A percentile compares a stretch with the other conserved stretches of the same genome.
These are phyloP conservation scores for Phainopepla nitens DNA, from an alignment of 2,113 vertebrate genomes.

Conservation along the genomic window DNA sequence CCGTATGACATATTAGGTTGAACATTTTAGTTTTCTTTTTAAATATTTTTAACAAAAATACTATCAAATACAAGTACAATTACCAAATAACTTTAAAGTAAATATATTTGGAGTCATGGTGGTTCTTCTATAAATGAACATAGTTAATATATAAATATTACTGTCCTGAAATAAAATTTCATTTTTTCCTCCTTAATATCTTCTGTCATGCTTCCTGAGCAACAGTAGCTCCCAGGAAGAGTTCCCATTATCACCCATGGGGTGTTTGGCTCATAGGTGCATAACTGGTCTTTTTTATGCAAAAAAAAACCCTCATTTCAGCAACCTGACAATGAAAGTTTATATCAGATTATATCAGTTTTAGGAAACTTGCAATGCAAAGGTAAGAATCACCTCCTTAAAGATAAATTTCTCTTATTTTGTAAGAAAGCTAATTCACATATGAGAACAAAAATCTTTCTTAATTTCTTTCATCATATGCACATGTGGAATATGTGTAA, in stretches of 20 bases:
- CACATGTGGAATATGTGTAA: neutral
- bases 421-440: neutral
- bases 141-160: neutral
- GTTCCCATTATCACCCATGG: neutral
- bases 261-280: neutral
- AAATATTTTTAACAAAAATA: neutral
- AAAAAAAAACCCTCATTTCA: neutral
- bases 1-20: neutral
- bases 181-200: neutral
- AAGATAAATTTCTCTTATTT: neutral
- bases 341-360: neutral
- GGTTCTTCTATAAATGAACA: neutral
- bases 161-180: neutral
- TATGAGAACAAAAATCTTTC: neutral
- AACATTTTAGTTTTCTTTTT: neutral
- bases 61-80: neutral
- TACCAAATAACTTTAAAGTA: neutral
- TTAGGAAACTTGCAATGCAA: neutral
- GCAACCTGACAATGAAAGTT: neutral
- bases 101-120: neutral
- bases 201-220: neutral
- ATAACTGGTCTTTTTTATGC: neutral
- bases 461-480: neutral
- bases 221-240: neutral
- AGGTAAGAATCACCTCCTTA: neutral